A percentile compares a stretch with the other conserved stretches of the same genome.
Evolutionary conservation across 2,888 invertebrate genomes (phyloP).

Genomic region (Nasonovia ribisnigri): DNA sequence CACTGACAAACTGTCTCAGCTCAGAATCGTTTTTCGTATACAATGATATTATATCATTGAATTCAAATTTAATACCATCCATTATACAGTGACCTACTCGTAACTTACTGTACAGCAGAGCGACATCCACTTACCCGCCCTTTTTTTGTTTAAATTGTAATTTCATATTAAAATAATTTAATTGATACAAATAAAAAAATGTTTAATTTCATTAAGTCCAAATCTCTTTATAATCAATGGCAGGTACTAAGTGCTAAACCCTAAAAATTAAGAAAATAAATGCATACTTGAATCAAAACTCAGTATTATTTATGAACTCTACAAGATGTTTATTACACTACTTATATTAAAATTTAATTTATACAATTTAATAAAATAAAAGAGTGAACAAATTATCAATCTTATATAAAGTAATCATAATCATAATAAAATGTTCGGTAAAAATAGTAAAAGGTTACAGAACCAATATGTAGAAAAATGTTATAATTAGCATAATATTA

Average conservation of each 20-base stretch:
- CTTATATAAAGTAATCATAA: not conserved
- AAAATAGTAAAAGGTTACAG: not conserved
- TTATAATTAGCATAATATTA: conserved; percentile 8
- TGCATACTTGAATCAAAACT: not conserved
- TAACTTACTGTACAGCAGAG: too few relatives aligned
- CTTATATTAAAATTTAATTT: not conserved
- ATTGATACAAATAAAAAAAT: too few relatives aligned
- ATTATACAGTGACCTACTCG: too few relatives aligned
- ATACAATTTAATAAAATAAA: not conserved
- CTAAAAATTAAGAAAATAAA: not conserved
- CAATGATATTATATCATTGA: too few relatives aligned
- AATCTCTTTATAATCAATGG: not conserved
- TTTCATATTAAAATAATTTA: too few relatives aligned
- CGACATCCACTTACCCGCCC: too few relatives aligned
- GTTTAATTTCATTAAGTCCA: too few relatives aligned
- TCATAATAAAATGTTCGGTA: not conserved
- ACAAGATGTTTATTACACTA: not conserved
- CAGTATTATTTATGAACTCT: not conserved
- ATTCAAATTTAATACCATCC: too few relatives aligned
- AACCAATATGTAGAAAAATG: not conserved
- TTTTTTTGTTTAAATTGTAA: too few relatives aligned
- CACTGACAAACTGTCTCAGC: too few relatives aligned
- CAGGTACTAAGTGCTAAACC: not conserved
- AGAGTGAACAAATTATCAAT: not conserved
- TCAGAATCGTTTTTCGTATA: too few relatives aligned